These are phyloP conservation scores for Perizoma flavofasciatum DNA, from an alignment of 2,888 invertebrate genomes.

Conservation along the genomic window DNA sequence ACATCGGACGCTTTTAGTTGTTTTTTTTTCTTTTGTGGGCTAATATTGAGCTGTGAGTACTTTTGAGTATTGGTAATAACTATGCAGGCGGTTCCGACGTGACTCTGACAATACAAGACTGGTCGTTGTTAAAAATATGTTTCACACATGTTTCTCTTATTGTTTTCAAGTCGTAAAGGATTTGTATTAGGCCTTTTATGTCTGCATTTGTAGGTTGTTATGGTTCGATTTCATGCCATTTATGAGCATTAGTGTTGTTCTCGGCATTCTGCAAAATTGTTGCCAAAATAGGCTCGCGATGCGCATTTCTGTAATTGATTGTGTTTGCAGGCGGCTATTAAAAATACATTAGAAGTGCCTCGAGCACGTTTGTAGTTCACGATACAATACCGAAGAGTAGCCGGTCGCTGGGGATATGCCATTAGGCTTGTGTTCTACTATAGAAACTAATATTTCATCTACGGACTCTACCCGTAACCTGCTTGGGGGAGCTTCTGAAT, in stretches of 20 bases:
- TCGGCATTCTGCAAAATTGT: slow-evolving; percentile 40
- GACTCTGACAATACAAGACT: slow-evolving; percentile 73
- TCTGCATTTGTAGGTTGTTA: slow-evolving; percentile 32
- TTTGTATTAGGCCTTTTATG: slow-evolving; percentile 25
- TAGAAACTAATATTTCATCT: slow-evolving; percentile 9
- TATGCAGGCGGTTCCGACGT: slow-evolving; percentile 63
- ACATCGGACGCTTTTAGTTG: slow-evolving; percentile 75
- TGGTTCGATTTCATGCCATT: slow-evolving; percentile 43
- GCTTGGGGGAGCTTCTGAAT: slow-evolving; percentile 27
- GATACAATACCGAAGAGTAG: slow-evolving; percentile 31
- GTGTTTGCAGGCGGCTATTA: slow-evolving; percentile 49
- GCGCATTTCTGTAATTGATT: slow-evolving; percentile 51
- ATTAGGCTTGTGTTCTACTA: slow-evolving; percentile 16
- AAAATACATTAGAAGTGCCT: slow-evolving; percentile 52
- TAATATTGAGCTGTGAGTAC: slow-evolving; percentile 67
- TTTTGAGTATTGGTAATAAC: slow-evolving; percentile 69
- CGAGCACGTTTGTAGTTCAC: slow-evolving; percentile 39
- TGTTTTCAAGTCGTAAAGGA: slow-evolving; percentile 38
- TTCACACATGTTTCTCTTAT: slow-evolving; percentile 54
- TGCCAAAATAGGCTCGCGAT: slow-evolving; percentile 40
- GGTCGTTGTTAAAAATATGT: slow-evolving; percentile 46
- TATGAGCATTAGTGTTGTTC: slow-evolving; percentile 39
- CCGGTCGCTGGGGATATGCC: slow-evolving; percentile 10
- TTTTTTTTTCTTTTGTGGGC: slow-evolving; percentile 63
- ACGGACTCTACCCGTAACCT: neutral